Percentiles rank a stretch among this genome's conserved stretches.
These are phyloP conservation scores for Myiothlypis coronata DNA, from an alignment of 2,797 vertebrate species.

Conservation along the genomic window DNA sequence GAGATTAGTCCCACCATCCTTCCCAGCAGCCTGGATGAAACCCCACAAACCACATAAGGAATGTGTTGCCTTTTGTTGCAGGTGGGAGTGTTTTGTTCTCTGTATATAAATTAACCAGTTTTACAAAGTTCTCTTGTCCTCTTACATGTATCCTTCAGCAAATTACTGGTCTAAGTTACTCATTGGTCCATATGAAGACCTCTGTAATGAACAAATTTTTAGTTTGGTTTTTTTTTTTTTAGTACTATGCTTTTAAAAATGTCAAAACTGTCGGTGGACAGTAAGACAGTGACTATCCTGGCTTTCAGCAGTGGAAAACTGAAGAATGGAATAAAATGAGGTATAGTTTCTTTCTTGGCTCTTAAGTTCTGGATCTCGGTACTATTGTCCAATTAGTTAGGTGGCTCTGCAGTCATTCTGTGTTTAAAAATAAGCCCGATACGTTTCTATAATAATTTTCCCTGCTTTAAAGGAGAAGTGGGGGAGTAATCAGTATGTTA, in stretches of 20 bases:
- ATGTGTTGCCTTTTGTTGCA: not conserved
- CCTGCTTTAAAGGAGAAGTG: not conserved
- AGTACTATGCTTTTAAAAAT: not conserved
- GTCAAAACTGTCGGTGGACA: not conserved
- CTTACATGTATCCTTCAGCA: not conserved
- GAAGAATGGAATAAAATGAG: not conserved
- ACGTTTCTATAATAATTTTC: not conserved
- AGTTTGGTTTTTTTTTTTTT: not conserved
- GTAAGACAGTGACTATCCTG: not conserved
- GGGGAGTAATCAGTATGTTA: not conserved
- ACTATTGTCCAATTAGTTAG: not conserved
- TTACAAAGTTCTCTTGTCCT: not conserved
- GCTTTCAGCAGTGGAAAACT: not conserved
- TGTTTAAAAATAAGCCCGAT: not conserved
- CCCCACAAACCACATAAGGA: not conserved
- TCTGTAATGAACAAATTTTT: not conserved
- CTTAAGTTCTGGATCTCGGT: not conserved
- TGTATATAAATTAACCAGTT: not conserved
- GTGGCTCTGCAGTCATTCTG: not conserved
- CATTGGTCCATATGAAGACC: not conserved
- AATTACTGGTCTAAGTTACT: not conserved
- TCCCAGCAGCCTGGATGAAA: not conserved
- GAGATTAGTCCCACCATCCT: not conserved
- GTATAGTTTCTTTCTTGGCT: not conserved
- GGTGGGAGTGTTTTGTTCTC: not conserved